phyloP scores from a whole-genome alignment of 2,888 invertebrate genomes.

The Oxyteleia sp. region DNA sequence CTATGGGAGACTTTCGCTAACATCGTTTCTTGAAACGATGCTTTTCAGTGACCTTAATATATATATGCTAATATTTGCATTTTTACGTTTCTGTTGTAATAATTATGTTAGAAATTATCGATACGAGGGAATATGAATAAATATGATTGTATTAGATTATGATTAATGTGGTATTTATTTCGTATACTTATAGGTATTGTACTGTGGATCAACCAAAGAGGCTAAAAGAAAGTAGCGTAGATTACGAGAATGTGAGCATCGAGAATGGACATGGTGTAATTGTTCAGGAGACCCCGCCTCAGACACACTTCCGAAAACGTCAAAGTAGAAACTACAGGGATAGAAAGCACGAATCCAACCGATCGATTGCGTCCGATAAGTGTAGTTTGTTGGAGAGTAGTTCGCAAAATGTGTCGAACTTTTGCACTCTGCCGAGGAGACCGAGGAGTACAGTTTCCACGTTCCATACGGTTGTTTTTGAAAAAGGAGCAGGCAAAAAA shows the following conservation, averaged over 20 bases:
- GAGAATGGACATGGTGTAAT: slow-evolving; percentile 88
- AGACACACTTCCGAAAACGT: slow-evolving; percentile 85
- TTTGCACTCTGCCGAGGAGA: slow-evolving; percentile 92
- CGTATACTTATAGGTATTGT: slow-evolving; percentile 46
- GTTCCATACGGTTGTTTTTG: slow-evolving; percentile 92
- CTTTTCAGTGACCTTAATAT: slow-evolving; percentile 45
- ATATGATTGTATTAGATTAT: too few species aligned
- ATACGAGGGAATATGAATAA: neutral
- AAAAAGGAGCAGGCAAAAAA: slow-evolving; percentile 94
- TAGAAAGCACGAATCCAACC: slow-evolving; percentile 80
- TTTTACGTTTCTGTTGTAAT: neutral
- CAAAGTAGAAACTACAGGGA: slow-evolving; percentile 79
- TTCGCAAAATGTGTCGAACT: slow-evolving; percentile 89
- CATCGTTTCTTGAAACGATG: slow-evolving; percentile 26
- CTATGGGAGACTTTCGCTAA: slow-evolving; percentile 59
- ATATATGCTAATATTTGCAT: slow-evolving; percentile 14
- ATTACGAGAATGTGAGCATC: slow-evolving; percentile 90
- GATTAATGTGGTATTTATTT: too few species aligned
- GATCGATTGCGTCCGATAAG: slow-evolving; percentile 82
- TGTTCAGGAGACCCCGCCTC: slow-evolving; percentile 88
- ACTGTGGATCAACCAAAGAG: slow-evolving; percentile 78
- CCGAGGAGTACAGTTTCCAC: slow-evolving; percentile 91
- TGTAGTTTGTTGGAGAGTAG: slow-evolving; percentile 71
- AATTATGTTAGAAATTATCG: neutral
- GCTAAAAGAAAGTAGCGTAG: slow-evolving; percentile 91